Conservation (phyloP, 1,140 invertebrate species). For the Latrodectus geometricus region DNA sequence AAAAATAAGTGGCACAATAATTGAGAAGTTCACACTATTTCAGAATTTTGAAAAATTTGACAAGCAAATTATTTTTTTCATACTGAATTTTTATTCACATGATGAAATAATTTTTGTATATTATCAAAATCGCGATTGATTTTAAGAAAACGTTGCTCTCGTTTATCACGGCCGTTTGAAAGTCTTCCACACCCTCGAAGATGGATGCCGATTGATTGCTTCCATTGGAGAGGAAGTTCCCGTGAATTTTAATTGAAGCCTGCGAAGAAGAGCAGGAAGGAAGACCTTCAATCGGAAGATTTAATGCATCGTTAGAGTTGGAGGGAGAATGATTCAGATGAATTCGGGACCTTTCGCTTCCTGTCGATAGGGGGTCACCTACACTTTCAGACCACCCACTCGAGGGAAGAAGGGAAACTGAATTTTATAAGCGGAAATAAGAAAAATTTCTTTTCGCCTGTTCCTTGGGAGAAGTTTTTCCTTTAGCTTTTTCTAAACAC, state of each 20-base stretch:
- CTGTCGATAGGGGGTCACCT: neutral
- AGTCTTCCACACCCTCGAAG: too few relatives aligned
- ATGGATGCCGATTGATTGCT: too few relatives aligned
- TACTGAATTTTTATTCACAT: too few relatives aligned
- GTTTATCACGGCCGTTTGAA: too few relatives aligned
- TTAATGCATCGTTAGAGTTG: neutral
- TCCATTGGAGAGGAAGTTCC: neutral
- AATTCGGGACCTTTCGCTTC: neutral
- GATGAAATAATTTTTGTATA: too few relatives aligned
- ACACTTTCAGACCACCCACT: neutral
- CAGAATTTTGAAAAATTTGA: too few relatives aligned
- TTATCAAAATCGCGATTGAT: too few relatives aligned
- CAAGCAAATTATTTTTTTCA: too few relatives aligned
- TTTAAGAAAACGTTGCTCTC: too few relatives aligned
- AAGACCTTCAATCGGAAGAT: neutral
- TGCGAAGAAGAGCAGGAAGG: neutral
- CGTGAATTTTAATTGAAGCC: neutral
- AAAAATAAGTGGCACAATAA: too few relatives aligned
- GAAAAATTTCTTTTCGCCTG: neutral
- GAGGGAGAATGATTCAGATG: neutral
- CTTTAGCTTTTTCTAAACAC: neutral
- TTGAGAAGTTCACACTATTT: too few relatives aligned
- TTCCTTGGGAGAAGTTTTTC: neutral
- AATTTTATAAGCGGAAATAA: conserved; percentile 1
- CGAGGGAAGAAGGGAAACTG: neutral